Conservation (phyloP, 2,797 vertebrate genomes). For the Fundulus diaphanus region DNA sequence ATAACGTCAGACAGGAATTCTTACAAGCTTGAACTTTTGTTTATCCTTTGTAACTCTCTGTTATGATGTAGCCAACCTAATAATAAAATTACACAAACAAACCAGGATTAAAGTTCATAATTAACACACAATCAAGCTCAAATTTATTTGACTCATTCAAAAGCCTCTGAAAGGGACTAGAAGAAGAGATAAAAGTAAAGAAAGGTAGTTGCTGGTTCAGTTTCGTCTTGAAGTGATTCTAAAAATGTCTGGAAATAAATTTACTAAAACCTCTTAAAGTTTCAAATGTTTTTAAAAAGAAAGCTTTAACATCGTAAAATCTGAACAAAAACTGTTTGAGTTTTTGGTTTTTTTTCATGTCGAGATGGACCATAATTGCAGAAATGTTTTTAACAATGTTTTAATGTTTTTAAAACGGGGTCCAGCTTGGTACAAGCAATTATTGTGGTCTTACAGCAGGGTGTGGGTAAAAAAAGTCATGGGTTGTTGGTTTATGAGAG, state of each 20-base stretch:
- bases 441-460: neutral
- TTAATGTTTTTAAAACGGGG: neutral
- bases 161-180: neutral
- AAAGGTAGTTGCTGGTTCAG: neutral
- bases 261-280: neutral
- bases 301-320: neutral
- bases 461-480: neutral
- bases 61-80: neutral
- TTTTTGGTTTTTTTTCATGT: neutral
- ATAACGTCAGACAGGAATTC: conserved; percentile 5
- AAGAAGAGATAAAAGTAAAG: neutral
- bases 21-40: neutral
- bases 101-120: neutral
- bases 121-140: neutral
- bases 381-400: neutral
- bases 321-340: neutral
- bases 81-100: neutral
- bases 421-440: neutral
- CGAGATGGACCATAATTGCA: neutral
- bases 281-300: neutral
- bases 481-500: neutral
- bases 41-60: neutral
- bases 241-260: neutral
- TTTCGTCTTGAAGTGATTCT: neutral
- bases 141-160: neutral